Evolutionary conservation across 2,797 vertebrate genomes (phyloP).

Genomic region (Darevskia mixta): DNA sequence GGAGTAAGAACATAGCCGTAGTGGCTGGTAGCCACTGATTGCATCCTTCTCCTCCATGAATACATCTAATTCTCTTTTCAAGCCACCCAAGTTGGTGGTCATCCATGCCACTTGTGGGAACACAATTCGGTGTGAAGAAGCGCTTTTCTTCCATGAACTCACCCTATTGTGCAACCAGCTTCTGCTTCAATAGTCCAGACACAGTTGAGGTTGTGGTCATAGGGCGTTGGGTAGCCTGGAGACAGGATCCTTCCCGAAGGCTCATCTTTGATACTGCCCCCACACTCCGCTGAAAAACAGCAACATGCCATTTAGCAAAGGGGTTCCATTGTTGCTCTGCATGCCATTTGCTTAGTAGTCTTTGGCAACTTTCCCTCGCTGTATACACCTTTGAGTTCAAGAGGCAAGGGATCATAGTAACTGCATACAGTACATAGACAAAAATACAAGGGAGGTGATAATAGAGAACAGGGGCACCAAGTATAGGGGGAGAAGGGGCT

Average conservation of each 20-base stretch:
- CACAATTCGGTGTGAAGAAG: too few relatives aligned
- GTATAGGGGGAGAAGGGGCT: too few relatives aligned
- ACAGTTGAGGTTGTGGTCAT: constrained; percentile 97
- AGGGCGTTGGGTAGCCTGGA: constrained; percentile 95
- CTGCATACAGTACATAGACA: neutral
- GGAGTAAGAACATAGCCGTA: too few relatives aligned
- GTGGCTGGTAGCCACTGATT: too few relatives aligned
- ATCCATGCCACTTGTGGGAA: too few relatives aligned
- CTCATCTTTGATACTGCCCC: constrained; percentile 89
- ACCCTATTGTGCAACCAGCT: constrained; percentile 96
- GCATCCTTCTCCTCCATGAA: too few relatives aligned
- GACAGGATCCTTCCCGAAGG: constrained; percentile 90
- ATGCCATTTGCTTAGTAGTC: neutral
- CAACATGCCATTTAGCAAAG: constrained; percentile 32
- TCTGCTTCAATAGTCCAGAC: constrained; percentile 95
- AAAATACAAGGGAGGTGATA: too few relatives aligned
- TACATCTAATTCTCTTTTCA: too few relatives aligned
- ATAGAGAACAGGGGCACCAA: neutral
- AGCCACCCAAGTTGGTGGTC: too few relatives aligned
- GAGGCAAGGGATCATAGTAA: neutral
- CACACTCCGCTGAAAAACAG: constrained; percentile 90
- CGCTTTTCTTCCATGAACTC: constrained; percentile 66
- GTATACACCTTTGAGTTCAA: too few relatives aligned
- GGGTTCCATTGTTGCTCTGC: neutral
- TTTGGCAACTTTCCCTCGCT: too few relatives aligned